Evolutionary conservation across 2,113 vertebrate genomes (phyloP).

Genomic region (Hypocryptadius cinnamomeus): DNA sequence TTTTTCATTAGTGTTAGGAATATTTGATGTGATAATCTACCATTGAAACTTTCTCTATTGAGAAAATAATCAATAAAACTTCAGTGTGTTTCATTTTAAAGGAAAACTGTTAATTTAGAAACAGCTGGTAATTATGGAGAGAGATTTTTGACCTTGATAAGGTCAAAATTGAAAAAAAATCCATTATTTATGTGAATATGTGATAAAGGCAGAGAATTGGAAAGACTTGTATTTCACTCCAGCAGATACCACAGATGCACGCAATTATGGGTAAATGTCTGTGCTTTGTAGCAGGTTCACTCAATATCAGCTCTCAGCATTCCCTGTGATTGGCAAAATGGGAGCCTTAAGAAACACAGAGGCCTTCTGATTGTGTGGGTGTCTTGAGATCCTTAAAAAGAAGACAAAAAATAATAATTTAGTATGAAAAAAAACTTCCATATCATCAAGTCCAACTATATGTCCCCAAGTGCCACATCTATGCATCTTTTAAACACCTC

Average conservation of each 20-base stretch:
- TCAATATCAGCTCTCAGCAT: not conserved
- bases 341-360: not conserved
- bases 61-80: not conserved
- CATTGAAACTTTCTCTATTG: not conserved
- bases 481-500: not conserved
- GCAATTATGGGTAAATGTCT: not conserved
- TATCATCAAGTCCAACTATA: not conserved
- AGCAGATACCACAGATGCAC: not conserved
- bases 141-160: not conserved
- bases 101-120: not conserved
- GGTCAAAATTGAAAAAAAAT: slow-evolving; percentile 28
- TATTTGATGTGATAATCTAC: not conserved
- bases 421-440: not conserved
- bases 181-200: not conserved
- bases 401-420: not conserved
- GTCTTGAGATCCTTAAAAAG: not conserved
- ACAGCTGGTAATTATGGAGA: not conserved
- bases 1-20: not conserved
- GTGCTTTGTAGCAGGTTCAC: not conserved
- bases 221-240: not conserved
- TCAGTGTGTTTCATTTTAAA: not conserved
- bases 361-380: not conserved
- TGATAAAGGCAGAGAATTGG: not conserved
- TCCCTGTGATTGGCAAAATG: not conserved
- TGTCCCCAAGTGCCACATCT: not conserved